Evolutionary conservation across 2,797 vertebrate genomes (phyloP), one percentile per base, ranked within the genome.

Genomic region (Hozukius guyotensis): DNA sequence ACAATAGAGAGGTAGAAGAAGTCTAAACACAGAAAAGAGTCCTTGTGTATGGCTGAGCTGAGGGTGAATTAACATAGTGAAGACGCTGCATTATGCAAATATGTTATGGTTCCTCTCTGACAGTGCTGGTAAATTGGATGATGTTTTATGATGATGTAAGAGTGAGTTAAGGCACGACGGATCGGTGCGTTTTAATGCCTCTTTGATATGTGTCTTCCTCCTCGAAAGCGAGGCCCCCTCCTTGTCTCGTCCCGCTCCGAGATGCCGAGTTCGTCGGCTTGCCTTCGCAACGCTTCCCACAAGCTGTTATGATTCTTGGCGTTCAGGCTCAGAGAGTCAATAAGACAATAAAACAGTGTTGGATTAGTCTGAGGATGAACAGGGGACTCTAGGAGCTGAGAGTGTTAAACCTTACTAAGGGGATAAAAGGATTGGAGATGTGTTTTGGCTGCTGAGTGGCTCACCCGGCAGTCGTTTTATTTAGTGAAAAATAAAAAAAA

Each of bases 81-180:
- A 88, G 92, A 92, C 87, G 73, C 87, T 88, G 89, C 92, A 91
- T 95, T 94, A 95, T 95, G 93, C 90, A 93, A 92, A 95, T 93
- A 78, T 79, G 34, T 87, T 86, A 83, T 86, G 90, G 86, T 89
- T 91, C 78, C 92, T 89, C 85, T 93, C 79, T 89, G 89, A 90
- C 90, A 78, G 91, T 55, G 73, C 89, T 78, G 85, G 77, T 87
- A 90, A 94, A 94, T 93, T 92, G 93, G 91, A 93, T 89, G 89
- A 93, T 93, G 92, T 88, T 94, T 94, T 92, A 94, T 89, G 90
- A 91, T 93, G 91, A 94, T 93, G 88, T 87, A 88, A 89, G 86
- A 94, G 89, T 87, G 92, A 89, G 90, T 89, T 93, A 92, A 90
- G 81, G 79, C 85, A 72, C 53, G 38, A 77, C 49, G 77, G 87